Percentiles rank a stretch among this genome's conserved stretches.
phyloP scores from a whole-genome alignment of 2,888 invertebrate species.

The Drosophila borborema region DNA sequence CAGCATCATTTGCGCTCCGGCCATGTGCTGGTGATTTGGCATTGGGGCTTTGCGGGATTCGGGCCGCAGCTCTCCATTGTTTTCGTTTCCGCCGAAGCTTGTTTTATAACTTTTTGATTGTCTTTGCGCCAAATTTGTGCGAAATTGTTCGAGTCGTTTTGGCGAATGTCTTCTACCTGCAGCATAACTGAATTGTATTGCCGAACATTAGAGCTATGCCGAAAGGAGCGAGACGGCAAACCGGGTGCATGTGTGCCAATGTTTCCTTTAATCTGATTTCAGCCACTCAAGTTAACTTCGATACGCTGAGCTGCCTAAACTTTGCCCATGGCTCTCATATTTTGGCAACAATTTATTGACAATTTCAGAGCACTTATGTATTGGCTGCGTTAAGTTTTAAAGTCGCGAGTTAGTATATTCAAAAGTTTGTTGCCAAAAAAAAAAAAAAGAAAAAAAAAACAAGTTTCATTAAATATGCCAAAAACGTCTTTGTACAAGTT shows the following conservation, averaged over 20 bases:
- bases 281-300: conserved; percentile 70
- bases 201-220: conserved; percentile 27
- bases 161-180: conserved; percentile 50
- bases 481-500: conserved; percentile 54
- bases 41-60: conserved; percentile 45
- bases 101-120: conserved; percentile 83
- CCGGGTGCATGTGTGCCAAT: conserved; percentile 53
- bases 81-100: conserved; percentile 67
- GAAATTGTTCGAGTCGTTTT: conserved; percentile 64
- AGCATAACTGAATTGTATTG: conserved; percentile 51
- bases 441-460: conserved; percentile 9
- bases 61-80: conserved; percentile 47
- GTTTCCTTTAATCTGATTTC: conserved; percentile 76
- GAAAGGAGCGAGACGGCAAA: neutral
- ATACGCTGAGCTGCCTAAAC: conserved; percentile 52
- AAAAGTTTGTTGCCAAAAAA: conserved; percentile 45
- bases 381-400: conserved; percentile 44
- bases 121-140: conserved; percentile 79
- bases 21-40: conserved; percentile 43
- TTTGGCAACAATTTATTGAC: conserved; percentile 66
- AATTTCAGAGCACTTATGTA: conserved; percentile 32
- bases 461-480: conserved; percentile 68
- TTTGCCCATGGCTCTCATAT: conserved; percentile 61
- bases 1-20: conserved; percentile 49
- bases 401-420: conserved; percentile 55